phyloP scores from a whole-genome alignment of 1,140 invertebrate species.

The Carposina sasakii region DNA sequence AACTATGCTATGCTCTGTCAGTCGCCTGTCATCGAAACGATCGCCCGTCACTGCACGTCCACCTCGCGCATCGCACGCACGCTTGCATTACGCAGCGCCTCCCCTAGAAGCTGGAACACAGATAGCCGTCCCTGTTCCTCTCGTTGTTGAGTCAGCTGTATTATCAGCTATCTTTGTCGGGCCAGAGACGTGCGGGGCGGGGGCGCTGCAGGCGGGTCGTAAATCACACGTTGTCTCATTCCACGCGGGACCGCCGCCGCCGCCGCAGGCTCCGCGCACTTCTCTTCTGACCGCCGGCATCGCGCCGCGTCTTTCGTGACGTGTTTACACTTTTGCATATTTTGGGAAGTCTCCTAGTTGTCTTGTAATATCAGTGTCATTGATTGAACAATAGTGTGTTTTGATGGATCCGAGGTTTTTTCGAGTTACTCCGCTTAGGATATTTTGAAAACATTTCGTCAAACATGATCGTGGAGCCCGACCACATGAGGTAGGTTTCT shows the following conservation, averaged over 20 bases:
- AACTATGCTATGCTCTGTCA: conserved; percentile 49
- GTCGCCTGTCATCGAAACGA: conserved; percentile 59
- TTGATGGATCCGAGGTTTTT: conserved; percentile 55
- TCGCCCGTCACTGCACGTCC: conserved; percentile 65
- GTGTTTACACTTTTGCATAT: conserved; percentile 57
- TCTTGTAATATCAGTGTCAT: conserved; percentile 45
- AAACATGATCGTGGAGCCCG: conserved; percentile 67
- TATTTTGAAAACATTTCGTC: conserved; percentile 59
- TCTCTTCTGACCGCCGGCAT: conserved; percentile 56
- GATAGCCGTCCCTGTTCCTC: conserved; percentile 48
- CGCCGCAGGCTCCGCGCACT: conserved; percentile 64
- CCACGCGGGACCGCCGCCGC: conserved; percentile 67
- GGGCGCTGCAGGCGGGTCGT: conserved; percentile 69
- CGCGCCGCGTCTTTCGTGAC: conserved; percentile 64
- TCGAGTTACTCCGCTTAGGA: conserved; percentile 33
- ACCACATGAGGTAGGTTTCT: conserved; percentile 62
- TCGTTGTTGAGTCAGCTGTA: conserved; percentile 12
- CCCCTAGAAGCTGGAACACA: conserved; percentile 52
- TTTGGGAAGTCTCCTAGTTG: conserved; percentile 48
- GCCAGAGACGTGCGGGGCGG: conserved; percentile 50
- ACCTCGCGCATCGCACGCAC: conserved; percentile 67
- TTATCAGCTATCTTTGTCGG: conserved; percentile 37
- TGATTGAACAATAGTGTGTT: conserved; percentile 42
- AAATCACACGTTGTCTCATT: conserved; percentile 71
- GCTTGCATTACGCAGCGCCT: conserved; percentile 71